Conservation (phyloP, 2,888 invertebrate genomes). For the Hemicrepidius hirtus region DNA sequence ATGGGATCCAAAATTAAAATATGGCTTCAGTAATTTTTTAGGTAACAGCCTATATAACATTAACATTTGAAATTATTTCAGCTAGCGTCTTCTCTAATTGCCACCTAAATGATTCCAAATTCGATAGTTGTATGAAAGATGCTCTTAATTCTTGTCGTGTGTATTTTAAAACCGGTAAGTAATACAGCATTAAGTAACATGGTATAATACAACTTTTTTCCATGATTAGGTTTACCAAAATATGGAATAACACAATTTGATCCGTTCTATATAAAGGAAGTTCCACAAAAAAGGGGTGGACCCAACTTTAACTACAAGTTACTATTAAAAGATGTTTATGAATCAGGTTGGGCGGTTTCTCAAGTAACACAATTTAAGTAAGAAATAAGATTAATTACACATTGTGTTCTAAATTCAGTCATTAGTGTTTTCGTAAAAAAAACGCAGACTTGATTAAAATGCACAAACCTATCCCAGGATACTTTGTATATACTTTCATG, state of each 20-base stretch:
- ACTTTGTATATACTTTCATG: no score
- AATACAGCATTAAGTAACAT: conserved; percentile 9
- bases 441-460: no score
- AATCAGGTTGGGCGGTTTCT: conserved; percentile 85
- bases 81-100: conserved; percentile 75
- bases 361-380: conserved; percentile 85
- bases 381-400: no score
- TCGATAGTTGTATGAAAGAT: conserved; percentile 83
- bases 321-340: conserved; percentile 82
- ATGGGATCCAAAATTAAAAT: no score
- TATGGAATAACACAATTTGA: conserved; percentile 85
- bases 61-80: conserved; percentile 58
- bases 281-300: conserved; percentile 78
- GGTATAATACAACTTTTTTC: conserved; percentile 18
- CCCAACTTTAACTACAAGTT: conserved; percentile 81
- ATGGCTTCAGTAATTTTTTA: no score
- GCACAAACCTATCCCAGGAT: no score
- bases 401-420: no score
- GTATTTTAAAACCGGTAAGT: conserved; percentile 81
- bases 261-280: conserved; percentile 83
- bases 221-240: conserved; percentile 82
- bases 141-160: conserved; percentile 82
- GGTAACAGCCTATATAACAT: background rate
- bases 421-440: no score
- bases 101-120: conserved; percentile 76